A percentile compares a stretch with the other conserved stretches of the same genome.
Conservation (phyloP, 2,888 invertebrate genomes). For the Philopedon plagiatum region DNA sequence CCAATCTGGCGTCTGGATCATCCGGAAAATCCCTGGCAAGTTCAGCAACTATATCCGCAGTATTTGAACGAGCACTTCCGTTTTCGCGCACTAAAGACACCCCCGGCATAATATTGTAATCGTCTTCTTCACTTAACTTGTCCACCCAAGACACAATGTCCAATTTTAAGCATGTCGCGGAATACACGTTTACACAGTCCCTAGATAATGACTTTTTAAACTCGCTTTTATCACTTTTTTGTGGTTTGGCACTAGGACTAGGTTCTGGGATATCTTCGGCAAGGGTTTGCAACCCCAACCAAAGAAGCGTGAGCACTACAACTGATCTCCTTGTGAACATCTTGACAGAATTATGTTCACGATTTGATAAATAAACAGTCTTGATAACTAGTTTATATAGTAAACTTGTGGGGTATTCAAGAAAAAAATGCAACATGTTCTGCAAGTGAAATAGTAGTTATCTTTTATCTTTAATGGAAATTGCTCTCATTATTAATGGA, state of each 20-base stretch:
- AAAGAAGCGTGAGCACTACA: slow-evolving; percentile 48
- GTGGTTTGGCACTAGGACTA: slow-evolving; percentile 29
- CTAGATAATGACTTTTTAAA: slow-evolving; percentile 64
- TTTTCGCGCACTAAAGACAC: slow-evolving; percentile 81
- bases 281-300: slow-evolving; percentile 38
- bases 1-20: slow-evolving; percentile 82
- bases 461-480: slow-evolving; percentile 53
- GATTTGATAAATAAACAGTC: slow-evolving; percentile 46
- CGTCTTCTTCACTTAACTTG: slow-evolving; percentile 79
- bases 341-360: slow-evolving; percentile 47
- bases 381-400: slow-evolving; percentile 55
- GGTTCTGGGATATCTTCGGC: slow-evolving; percentile 34
- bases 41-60: slow-evolving; percentile 81
- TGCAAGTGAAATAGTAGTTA: slow-evolving; percentile 51
- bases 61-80: slow-evolving; percentile 69
- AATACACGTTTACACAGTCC: slow-evolving; percentile 75
- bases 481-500: slow-evolving; percentile 51
- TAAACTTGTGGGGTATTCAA: slow-evolving; percentile 58
- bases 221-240: slow-evolving; percentile 60
- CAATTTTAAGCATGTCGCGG: slow-evolving; percentile 83
- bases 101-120: slow-evolving; percentile 81
- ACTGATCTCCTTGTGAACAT: slow-evolving; percentile 53
- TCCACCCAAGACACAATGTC: slow-evolving; percentile 85
- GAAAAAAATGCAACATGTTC: slow-evolving; percentile 53
- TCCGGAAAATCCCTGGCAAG: slow-evolving; percentile 82